Evolutionary conservation across 2,797 vertebrate genomes (phyloP), one percentile per base, ranked within the genome.

Genomic region (Catostomus latipinnis): DNA sequence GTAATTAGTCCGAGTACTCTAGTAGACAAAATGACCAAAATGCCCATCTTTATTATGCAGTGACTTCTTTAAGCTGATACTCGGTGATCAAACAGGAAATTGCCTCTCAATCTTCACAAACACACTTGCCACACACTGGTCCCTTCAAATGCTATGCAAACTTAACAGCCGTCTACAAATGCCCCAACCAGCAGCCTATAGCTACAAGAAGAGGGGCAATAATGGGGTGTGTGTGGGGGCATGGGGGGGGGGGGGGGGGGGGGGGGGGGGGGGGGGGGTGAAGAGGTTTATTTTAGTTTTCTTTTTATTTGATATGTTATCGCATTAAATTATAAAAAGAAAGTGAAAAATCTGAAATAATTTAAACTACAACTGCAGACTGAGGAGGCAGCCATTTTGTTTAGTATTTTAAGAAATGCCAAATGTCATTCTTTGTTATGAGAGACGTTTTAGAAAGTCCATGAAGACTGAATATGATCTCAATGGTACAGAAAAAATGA

Each of bases 151-250:
- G 0, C 71, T 43, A 45, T 72, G 45, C 14, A 50, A 83, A 85
- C 84, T 84, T 82, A 87, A 78, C 84, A 84, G 84, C 81, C 74
- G 65, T 81, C 84, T 84, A 74, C 76, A 84, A 87, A 84, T 79
- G 65, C 78, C 82, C 82, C 69, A 81, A 85, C 84, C 81, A 75
- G 86, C 82, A 82, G 80, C 82, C 78, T 84, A 81, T 71, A 73
- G 78, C 22, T 48, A 81, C 77, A 81, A 79, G 45, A 68, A 71
- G 8, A 11, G 22, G 71, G 34, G 65, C 56, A 78, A 48, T 63
- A 52, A 78, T 22, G 62, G 68, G 50, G 54, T 49, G 10, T 52
- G 18, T 22, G 9, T 18, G 10, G 9, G 49, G 69, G 16, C 13
- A 71, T 43, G 18, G 53, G 53, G 52, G 18, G 53, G 53, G 18